Base-by-base conservation (phyloP, 2,797 vertebrate species). In the Hemibagrus guttatus region DNA sequence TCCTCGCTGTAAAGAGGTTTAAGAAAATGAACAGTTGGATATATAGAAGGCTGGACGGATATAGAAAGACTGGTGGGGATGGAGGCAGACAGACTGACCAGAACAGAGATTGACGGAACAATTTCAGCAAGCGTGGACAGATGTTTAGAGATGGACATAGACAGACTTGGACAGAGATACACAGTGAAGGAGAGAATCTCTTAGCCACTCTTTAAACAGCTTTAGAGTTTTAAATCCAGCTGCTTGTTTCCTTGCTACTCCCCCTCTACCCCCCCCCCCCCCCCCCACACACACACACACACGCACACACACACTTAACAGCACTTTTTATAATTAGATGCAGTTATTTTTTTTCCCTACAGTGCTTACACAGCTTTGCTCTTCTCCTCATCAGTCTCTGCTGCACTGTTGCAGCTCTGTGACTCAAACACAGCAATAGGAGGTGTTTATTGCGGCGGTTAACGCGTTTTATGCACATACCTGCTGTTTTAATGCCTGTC, bases 381-480 rank as follows among this genome's bases (percentile, higher is more conserved):
- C 21, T 52, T n/a, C 35, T 63, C 59, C 0, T 81, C 79, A 12
- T 23, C 19, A 6, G 21, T 23, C 52, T 28, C 75, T 21, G 26
- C 49, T 39, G 76, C 54, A 61, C 46, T 1, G 28, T 21, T 58
- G 52, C 9, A 26, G 52, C n/a, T 81, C 56, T n/a, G n/a, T 11
- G 58, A 81, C 58, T 61, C 35, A 1, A 81, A 42, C 35, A 3
- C 79, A 16, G 84, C 71, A 80, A 9, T 84, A 63, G 49, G 59
- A 82, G 71, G 84, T 89, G 89, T 86, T 90, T 86, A 86, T 87
- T 72, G 79, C 16, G 14, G 31, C 35, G 72, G 56, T 87, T 66
- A 86, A 79, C 42, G 46, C 0, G 7, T 66, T 87, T 86, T 80
- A 72, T 52, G 52, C 64, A 54, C 3, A 4, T 69, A 75, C 89